Evolutionary conservation across 2,797 vertebrate genomes (phyloP).

Genomic region (Poeciliopsis infans): DNA sequence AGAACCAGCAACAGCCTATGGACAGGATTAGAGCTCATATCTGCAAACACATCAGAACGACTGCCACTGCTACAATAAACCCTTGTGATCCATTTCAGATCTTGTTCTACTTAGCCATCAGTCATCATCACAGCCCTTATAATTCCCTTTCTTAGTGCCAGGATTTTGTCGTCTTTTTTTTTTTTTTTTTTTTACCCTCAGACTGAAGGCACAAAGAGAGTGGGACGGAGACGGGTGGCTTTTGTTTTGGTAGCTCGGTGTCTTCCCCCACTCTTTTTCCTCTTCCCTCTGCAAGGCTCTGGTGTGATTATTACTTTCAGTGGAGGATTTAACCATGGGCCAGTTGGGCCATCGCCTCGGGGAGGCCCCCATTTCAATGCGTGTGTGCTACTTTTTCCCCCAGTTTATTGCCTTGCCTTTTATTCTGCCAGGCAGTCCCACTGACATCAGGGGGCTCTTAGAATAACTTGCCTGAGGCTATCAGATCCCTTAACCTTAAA

Average conservation of each 20-base stretch:
- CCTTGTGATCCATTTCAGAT: constrained; percentile 74
- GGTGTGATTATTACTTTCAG: constrained; percentile 89
- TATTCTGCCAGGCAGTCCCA: constrained; percentile 87
- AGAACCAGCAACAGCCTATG: constrained; percentile 45
- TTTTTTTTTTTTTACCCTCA: constrained; percentile 24
- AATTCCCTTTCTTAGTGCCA: constrained; percentile 72
- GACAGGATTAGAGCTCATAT: constrained; percentile 72
- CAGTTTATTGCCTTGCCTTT: constrained; percentile 87
- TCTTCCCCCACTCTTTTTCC: constrained; percentile 64
- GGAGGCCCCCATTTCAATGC: constrained; percentile 85
- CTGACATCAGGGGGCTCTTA: constrained; percentile 86
- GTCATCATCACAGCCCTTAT: constrained; percentile 72
- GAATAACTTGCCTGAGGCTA: constrained; percentile 85
- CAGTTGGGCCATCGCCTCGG: constrained; percentile 87
- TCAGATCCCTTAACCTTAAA: constrained; percentile 85
- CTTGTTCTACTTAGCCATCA: constrained; percentile 68
- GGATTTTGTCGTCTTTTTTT: constrained; percentile 49
- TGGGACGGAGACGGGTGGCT: constrained; percentile 78
- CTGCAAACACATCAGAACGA: constrained; percentile 72
- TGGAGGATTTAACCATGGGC: constrained; percentile 88
- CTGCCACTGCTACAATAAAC: constrained; percentile 66
- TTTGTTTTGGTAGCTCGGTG: constrained; percentile 81
- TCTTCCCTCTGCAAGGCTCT: constrained; percentile 78
- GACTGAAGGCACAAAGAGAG: constrained; percentile 80
- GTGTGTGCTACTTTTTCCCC: constrained; percentile 80